A percentile compares a stretch with the other conserved stretches of the same genome.
phyloP scores from a whole-genome alignment of 2,797 vertebrate species.

The Oryzias sinensis region DNA sequence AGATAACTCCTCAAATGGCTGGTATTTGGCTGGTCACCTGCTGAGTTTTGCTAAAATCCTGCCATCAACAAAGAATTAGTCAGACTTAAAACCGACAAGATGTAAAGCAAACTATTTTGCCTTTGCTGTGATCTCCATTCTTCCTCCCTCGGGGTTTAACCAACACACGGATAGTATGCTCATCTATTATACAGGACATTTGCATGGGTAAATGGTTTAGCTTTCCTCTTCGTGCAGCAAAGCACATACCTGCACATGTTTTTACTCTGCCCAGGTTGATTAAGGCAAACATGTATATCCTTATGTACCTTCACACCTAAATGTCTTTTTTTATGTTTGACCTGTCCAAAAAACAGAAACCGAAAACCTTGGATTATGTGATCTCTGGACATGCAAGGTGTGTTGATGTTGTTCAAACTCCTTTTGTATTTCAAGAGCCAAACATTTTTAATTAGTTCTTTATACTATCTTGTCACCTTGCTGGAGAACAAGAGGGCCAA shows the following conservation, averaged over 20 bases:
- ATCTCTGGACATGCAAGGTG: too few species aligned
- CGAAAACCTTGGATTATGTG: too few species aligned
- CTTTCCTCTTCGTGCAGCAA: constrained; percentile 19
- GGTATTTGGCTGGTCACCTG: not conserved
- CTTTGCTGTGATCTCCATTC: constrained; percentile 44
- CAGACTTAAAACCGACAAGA: constrained; percentile 38
- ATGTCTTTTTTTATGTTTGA: not conserved
- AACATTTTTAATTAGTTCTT: too few species aligned
- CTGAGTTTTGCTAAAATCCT: not conserved
- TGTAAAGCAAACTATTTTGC: constrained; percentile 52
- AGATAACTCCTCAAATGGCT: not conserved
- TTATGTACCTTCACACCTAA: constrained; percentile 8
- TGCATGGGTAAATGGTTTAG: constrained; percentile 45
- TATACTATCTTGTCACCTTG: too few species aligned
- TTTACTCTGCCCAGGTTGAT: constrained; percentile 13
- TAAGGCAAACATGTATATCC: not conserved
- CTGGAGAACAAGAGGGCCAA: too few species aligned
- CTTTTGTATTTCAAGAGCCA: too few species aligned
- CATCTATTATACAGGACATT: constrained; percentile 75
- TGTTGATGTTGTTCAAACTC: too few species aligned
- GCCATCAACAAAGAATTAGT: constrained; percentile 7
- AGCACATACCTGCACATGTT: constrained; percentile 35
- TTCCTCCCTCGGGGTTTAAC: constrained; percentile 61
- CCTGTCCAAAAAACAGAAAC: too few species aligned
- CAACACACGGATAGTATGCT: constrained; percentile 66